A percentile compares a stretch with the other conserved stretches of the same genome.
Conservation (phyloP, 2,113 vertebrate genomes). For the Odontophorus gujanensis region DNA sequence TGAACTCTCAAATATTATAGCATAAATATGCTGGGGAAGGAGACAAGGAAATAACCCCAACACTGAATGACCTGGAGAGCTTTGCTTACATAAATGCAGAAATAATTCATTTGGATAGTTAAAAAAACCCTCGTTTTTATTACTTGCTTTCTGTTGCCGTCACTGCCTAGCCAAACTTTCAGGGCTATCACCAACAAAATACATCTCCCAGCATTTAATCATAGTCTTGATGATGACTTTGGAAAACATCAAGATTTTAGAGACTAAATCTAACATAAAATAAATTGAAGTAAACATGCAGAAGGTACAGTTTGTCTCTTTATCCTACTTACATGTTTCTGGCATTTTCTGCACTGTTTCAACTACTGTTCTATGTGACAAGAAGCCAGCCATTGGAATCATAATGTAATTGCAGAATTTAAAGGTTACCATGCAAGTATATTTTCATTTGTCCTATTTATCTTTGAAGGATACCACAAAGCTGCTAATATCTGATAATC, state of each 20-base stretch:
- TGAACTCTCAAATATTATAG: neutral
- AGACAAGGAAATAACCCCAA: neutral
- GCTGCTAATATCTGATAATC: conserved; percentile 59
- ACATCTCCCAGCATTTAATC: neutral
- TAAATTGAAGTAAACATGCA: neutral
- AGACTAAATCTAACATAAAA: neutral
- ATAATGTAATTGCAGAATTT: conserved; percentile 11
- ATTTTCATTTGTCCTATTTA: conserved; percentile 56
- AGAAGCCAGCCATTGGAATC: neutral
- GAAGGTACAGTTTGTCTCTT: neutral
- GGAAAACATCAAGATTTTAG: neutral
- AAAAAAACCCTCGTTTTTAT: neutral
- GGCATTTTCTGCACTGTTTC: neutral
- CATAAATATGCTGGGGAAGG: neutral
- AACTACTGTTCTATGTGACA: neutral
- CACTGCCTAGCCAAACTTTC: neutral
- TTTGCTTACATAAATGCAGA: neutral
- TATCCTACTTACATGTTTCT: neutral
- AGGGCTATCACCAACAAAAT: neutral
- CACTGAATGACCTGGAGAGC: neutral
- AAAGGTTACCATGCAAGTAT: neutral
- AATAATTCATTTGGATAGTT: neutral
- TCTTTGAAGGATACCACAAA: conserved; percentile 34
- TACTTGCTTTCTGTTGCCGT: neutral
- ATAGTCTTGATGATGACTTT: neutral